These are phyloP conservation scores for Scaptomyza tumidula DNA, from an alignment of 2,888 invertebrate species.

Conservation along the genomic window DNA sequence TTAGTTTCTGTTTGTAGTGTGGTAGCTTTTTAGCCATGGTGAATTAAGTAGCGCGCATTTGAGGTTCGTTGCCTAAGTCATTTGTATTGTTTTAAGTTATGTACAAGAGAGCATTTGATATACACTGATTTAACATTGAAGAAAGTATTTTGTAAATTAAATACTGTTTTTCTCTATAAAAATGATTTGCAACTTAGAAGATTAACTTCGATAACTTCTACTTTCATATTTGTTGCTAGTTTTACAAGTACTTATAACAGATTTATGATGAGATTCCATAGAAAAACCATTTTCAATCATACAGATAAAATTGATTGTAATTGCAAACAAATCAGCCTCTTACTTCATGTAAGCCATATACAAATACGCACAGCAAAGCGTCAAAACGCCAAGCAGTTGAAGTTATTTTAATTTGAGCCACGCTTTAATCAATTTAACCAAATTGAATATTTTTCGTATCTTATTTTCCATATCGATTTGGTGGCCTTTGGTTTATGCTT, in stretches of 20 bases:
- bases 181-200: too few relatives aligned
- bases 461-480: constrained; percentile 53
- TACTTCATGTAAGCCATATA: background rate
- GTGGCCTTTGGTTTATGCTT: constrained; percentile 56
- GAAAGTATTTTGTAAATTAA: too few relatives aligned
- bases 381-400: constrained; percentile 45
- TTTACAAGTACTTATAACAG: background rate
- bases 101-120: too few relatives aligned
- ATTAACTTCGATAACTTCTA: background rate
- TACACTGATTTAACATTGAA: too few relatives aligned
- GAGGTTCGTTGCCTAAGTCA: constrained; percentile 60
- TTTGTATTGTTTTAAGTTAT: constrained; percentile 25
- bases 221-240: background rate
- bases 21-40: constrained; percentile 37
- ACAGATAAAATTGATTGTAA: background rate
- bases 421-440: constrained; percentile 11
- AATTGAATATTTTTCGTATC: constrained; percentile 19
- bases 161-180: too few relatives aligned
- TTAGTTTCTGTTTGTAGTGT: constrained; percentile 20
- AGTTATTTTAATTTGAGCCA: constrained; percentile 54
- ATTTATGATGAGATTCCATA: background rate
- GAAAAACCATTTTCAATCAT: background rate
- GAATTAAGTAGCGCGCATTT: constrained; percentile 13
- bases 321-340: background rate
- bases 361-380: constrained; percentile 32